These are phyloP conservation scores for Lordiphosa stackelbergi DNA, from an alignment of 1,140 invertebrate genomes.

Conservation along the genomic window DNA sequence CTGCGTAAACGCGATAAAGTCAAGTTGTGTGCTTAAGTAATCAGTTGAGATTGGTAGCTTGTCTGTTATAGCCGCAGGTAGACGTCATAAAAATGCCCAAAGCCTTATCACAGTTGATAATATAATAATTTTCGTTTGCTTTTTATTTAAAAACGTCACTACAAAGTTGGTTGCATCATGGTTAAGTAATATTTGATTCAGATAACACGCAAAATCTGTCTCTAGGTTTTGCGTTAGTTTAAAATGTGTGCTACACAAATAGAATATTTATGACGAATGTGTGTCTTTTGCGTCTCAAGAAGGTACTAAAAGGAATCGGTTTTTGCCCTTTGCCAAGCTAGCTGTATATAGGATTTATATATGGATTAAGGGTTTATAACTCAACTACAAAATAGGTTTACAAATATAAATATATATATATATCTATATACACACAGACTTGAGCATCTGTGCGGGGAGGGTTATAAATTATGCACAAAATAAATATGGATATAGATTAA, in stretches of 20 bases:
- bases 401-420: conserved; percentile 46
- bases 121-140: conserved; percentile 60
- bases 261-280: conserved; percentile 42
- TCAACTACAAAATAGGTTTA: conserved; percentile 57
- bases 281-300: conserved; percentile 43
- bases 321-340: conserved; percentile 26
- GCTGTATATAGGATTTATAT: conserved; percentile 10
- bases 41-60: neutral
- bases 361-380: conserved; percentile 21
- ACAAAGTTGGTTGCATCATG: conserved; percentile 70
- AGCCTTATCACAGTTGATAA: conserved; percentile 39
- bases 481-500: conserved; percentile 48
- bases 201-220: conserved; percentile 58
- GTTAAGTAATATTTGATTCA: conserved; percentile 69
- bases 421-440: conserved; percentile 26
- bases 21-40: conserved; percentile 27
- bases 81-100: conserved; percentile 39
- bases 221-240: conserved; percentile 37
- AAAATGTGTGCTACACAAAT: conserved; percentile 67
- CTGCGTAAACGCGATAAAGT: conserved; percentile 21
- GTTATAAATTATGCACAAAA: conserved; percentile 61
- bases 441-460: conserved; percentile 15
- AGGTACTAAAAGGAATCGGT: conserved; percentile 67
- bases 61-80: conserved; percentile 12
- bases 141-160: conserved; percentile 77